Evolutionary conservation across 1,140 invertebrate species (phyloP).

Genomic region (Leptinotarsa undecemlineata): DNA sequence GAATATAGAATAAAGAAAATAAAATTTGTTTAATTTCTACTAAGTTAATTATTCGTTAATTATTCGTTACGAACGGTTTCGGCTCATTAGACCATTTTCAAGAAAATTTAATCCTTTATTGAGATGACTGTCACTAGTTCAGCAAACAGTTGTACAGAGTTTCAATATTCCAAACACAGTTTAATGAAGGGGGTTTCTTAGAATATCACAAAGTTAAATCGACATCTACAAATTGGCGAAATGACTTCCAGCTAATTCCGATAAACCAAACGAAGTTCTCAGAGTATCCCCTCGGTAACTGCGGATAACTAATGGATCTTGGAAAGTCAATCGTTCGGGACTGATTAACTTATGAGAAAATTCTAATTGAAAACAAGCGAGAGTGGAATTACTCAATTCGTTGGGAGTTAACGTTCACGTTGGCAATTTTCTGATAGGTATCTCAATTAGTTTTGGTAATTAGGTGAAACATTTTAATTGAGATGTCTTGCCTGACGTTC

Average conservation of each 20-base stretch:
- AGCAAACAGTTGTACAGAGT: too few species aligned
- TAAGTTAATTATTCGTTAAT: too few species aligned
- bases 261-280: neutral
- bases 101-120: too few species aligned
- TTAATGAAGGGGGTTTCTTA: too few species aligned
- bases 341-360: neutral
- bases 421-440: neutral
- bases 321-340: neutral
- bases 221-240: neutral
- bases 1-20: too few species aligned
- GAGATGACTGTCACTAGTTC: too few species aligned
- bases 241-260: neutral
- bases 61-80: too few species aligned
- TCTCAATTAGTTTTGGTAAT: slow-evolving; percentile 1
- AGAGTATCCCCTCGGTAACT: slow-evolving; percentile 1
- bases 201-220: too few species aligned
- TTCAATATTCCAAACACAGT: too few species aligned
- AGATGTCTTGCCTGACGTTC: neutral
- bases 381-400: slow-evolving; percentile 13
- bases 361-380: slow-evolving; percentile 18
- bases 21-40: too few species aligned
- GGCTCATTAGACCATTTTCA: too few species aligned
- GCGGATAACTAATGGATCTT: slow-evolving; percentile 8
- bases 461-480: neutral
- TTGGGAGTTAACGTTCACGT: neutral